phyloP scores from a whole-genome alignment of 2,113 vertebrate species.

The Ciconia maguari region DNA sequence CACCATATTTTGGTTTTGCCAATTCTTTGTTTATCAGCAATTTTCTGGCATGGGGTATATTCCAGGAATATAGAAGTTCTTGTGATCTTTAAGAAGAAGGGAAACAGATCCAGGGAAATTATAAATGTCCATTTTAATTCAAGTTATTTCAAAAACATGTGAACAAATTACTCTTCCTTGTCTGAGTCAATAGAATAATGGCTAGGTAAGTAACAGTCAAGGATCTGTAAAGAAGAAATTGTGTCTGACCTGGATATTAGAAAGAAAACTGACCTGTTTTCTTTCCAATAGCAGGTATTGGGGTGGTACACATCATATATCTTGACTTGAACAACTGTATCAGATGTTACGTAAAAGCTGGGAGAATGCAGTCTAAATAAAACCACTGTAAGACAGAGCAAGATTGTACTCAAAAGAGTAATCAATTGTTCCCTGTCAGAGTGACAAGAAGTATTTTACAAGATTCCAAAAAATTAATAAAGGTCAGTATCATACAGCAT shows the following conservation, averaged over 20 bases:
- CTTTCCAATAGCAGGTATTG: neutral
- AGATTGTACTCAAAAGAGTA: neutral
- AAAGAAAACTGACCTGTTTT: neutral
- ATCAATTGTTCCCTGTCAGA: neutral
- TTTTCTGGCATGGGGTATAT: neutral
- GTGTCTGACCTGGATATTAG: neutral
- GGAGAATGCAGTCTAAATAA: neutral
- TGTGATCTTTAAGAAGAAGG: neutral
- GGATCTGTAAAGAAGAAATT: neutral
- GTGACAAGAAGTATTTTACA: neutral
- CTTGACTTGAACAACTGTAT: neutral
- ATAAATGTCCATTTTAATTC: neutral
- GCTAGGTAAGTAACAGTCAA: neutral
- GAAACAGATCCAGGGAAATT: neutral
- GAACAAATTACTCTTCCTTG: neutral
- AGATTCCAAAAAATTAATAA: neutral
- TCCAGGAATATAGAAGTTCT: neutral
- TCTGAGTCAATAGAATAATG: neutral
- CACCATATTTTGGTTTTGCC: neutral
- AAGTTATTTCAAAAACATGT: neutral
- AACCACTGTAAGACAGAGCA: neutral
- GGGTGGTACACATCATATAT: neutral
- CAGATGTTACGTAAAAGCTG: neutral
- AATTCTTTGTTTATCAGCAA: neutral
- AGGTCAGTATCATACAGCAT: neutral